Base-by-base conservation (phyloP, 53 echinoderm and acorn worm species). In the Actinopyga echinites region DNA sequence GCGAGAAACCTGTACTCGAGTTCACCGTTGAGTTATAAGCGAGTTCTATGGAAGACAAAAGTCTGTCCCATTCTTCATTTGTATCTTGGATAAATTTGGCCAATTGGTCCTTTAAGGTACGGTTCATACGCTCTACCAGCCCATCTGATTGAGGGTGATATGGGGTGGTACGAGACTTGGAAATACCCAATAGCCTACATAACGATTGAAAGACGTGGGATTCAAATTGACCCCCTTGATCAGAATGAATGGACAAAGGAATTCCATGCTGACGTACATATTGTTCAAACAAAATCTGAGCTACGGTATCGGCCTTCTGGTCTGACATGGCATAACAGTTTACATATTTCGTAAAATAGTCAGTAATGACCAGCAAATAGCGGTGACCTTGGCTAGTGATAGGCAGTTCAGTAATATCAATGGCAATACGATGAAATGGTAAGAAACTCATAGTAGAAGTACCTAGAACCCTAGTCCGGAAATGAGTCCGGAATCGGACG, bases 121-220 rank as follows among this genome's bases (percentile, higher is more conserved):
- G 71, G 28, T 84, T 91, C 23, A 84, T 64, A 13, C 91, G 61
- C 30, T 90, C 83, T 13, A 71, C 83, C 24, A 61, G 57, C 30
- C 90, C 86, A 75, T 90, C 90, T 12, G 82, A 79, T 57, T 87
- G 87, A 5, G 83, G 87, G 30, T 91, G 91, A 33, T 87, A 87
- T 1, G 91, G 88, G 24, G 84, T 69, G 23, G 91, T 90, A 13
- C 86, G 63, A 13, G 87, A 64, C 64, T 90, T 86, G 13, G 69
- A 6, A 52, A 86, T 86, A 1, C 83, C 75, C 33, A 75, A 33
- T 53, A 62, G 40, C 55, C 49, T 30, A 74, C 90, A 90, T 2
- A 85, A 28, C 26, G 25, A 32, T 57, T 68, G 60, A 30, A 75
- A 59, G 2, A 90, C n/a, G 31, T 59, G 13, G 13, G 74, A 69